A percentile compares a stretch with the other conserved stretches of the same genome.
These are phyloP conservation scores for Toxostoma redivivum DNA, from an alignment of 2,113 vertebrate genomes.

Conservation along the genomic window DNA sequence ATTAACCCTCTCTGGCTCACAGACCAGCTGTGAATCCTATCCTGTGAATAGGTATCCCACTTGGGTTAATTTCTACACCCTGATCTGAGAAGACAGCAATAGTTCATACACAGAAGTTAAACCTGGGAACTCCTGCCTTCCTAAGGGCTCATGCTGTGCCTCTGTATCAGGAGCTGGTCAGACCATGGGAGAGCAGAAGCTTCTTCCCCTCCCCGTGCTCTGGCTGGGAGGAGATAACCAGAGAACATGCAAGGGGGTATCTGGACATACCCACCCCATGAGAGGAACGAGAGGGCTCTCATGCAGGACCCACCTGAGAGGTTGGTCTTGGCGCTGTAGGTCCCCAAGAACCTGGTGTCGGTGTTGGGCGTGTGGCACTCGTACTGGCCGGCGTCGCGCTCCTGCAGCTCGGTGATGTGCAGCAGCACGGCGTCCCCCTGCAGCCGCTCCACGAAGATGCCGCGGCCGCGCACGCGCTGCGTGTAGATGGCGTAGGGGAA, in stretches of 20 bases:
- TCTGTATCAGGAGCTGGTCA: not conserved
- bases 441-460: conserved; percentile 89
- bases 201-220: not conserved
- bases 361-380: conserved; percentile 79
- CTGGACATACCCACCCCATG: not conserved
- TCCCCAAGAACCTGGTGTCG: conserved; percentile 55
- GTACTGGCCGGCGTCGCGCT: conserved; percentile 77
- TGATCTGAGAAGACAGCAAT: not conserved
- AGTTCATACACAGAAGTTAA: not conserved
- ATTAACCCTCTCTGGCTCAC: too few species aligned
- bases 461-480: conserved; percentile 80
- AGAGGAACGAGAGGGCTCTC: too few species aligned
- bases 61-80: not conserved
- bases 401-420: conserved; percentile 88
- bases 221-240: not conserved
- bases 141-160: not conserved
- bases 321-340: conserved; percentile 71
- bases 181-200: not conserved
- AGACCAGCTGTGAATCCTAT: too few species aligned
- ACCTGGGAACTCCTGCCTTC: not conserved
- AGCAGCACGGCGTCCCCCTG: conserved; percentile 78
- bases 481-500: conserved; percentile 90
- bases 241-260: not conserved
- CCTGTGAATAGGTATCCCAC: too few species aligned
- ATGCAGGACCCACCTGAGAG: conserved; percentile 73